Base-by-base conservation (phyloP, 2,113 vertebrate species). In the Seriola aureovittata region DNA sequence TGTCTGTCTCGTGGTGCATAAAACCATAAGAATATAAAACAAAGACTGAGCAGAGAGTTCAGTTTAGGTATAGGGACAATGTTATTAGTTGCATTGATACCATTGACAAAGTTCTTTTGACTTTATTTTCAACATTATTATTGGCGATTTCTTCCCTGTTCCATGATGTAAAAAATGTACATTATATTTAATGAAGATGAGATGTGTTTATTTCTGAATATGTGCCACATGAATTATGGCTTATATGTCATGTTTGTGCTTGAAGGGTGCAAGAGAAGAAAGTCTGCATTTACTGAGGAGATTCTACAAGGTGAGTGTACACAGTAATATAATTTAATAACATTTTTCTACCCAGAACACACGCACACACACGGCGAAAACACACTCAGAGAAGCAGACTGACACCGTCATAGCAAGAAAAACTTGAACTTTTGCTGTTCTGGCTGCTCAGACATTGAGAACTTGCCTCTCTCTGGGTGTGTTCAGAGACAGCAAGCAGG, bases 191-290 rank as follows among this genome's bases (percentile, higher is more conserved):
- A 40, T 17, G 12, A 42, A 3, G 16, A 23, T 8, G 7, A 2
- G 36, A 19, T 59, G 25, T 42, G 0, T 21, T 42, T 29, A 38
- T 38, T 17, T 75, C 2, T 68, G 4, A 36, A 12, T 58, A 3
- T 71, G 21, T 80, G 9, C 55, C 32, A 76, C 2, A 48, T 2
- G 11, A 29, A 5, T 42, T 16, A 25, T 36, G n/a, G 4, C 11
- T 23, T 4, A 38, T 21, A 21, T 16, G 17, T 50, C 13, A 50
- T 67, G 59, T 67, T 63, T 88, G 80, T 74, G 75, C 85, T 78
- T 84, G 3, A 92, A 99, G 98, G 98, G 98, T 7, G 98, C 97
- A 0, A 96, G 97, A 90, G 98, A 99, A 89, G 98, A 99, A 91
- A 98, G 98, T 21, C 96, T 99, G 73, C 97, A 98, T 88, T 95